Base-by-base conservation (phyloP, 2,113 vertebrate species). In the Salvelinus fontinalis region DNA sequence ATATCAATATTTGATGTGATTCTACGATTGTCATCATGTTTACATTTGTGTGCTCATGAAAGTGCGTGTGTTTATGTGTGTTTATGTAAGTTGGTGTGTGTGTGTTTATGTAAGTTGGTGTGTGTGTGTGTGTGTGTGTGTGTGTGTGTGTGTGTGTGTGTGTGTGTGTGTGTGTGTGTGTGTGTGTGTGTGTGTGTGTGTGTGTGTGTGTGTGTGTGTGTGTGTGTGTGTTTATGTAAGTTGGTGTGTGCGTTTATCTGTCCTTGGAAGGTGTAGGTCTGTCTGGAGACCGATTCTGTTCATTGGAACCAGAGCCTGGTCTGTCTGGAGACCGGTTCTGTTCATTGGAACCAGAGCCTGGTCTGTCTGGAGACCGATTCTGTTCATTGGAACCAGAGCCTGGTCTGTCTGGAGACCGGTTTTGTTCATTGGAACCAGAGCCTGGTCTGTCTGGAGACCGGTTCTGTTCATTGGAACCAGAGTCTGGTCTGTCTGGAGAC, bases 231-330 rank as follows among this genome's bases (percentile, higher is more conserved):
- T 62, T 13, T 1, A 44, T 44, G 34, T 39, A 3, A 5, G 59
- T 44, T 4, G 24, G 73, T 22, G 49, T 12, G 1, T 12, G 34
- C 14, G 39, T 39, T 59, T 27, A 62, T 16, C 22, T 74, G 57
- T 67, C 59, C 24, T 60, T 74, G 31, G 13, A 26, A 71, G 68
- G 31, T 24, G 54, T 20, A 64, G n/a, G n/a, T n/a, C n/a, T n/a
- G n/a, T n/a, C n/a, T n/a, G n/a, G n/a, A n/a, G n/a, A n/a, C n/a
- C n/a, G n/a, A n/a, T n/a, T n/a, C n/a, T n/a, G n/a, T n/a, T n/a
- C n/a, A n/a, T n/a, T n/a, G n/a, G n/a, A n/a, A n/a, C n/a, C n/a
- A n/a, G n/a, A n/a, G n/a, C n/a, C n/a, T n/a, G n/a, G n/a, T n/a
- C n/a, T n/a, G n/a, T n/a, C n/a, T n/a, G n/a, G n/a, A n/a, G n/a